phyloP scores from a whole-genome alignment of 1,140 invertebrate genomes.

The fruit fly (Drosophila melanogaster) region DNA sequence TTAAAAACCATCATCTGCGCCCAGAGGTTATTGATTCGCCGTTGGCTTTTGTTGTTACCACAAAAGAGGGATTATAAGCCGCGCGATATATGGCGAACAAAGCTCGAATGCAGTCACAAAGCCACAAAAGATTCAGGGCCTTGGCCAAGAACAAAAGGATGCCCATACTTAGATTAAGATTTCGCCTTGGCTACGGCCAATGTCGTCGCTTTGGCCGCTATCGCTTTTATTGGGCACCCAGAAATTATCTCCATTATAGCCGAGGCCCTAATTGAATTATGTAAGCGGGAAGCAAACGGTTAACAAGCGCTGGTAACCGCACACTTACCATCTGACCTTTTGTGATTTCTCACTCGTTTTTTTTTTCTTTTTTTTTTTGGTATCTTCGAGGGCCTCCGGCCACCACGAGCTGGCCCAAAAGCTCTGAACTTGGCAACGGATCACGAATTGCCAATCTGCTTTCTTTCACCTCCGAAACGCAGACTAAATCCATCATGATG shows the following conservation, averaged over 20 bases:
- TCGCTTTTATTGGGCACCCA: background rate
- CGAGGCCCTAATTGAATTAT: constrained; percentile 73
- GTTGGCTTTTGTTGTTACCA: constrained; percentile 28
- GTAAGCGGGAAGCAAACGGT: constrained; percentile 60
- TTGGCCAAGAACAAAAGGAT: constrained; percentile 55
- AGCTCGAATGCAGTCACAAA: constrained; percentile 7
- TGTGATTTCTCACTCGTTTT: constrained; percentile 54
- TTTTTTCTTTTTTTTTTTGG: too few species aligned
- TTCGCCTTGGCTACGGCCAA: constrained; percentile 35
- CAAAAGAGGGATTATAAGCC: constrained; percentile 33
- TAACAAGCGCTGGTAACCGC: constrained; percentile 40
- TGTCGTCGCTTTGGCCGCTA: constrained; percentile 15
- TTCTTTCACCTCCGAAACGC: constrained; percentile 55
- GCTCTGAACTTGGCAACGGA: constrained; percentile 65
- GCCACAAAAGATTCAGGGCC: constrained; percentile 25
- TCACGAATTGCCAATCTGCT: constrained; percentile 55
- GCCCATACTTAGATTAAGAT: constrained; percentile 31
- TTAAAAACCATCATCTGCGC: constrained; percentile 17
- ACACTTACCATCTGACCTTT: constrained; percentile 26
- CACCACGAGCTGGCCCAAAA: constrained; percentile 32
- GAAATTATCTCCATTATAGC: constrained; percentile 25
- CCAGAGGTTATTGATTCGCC: constrained; percentile 42
- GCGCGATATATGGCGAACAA: constrained; percentile 11
- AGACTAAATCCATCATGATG: constrained; percentile 35
- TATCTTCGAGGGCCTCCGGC: constrained; percentile 28